Base-by-base conservation (phyloP, 2,113 vertebrate genomes). In the Zapornia atra region DNA sequence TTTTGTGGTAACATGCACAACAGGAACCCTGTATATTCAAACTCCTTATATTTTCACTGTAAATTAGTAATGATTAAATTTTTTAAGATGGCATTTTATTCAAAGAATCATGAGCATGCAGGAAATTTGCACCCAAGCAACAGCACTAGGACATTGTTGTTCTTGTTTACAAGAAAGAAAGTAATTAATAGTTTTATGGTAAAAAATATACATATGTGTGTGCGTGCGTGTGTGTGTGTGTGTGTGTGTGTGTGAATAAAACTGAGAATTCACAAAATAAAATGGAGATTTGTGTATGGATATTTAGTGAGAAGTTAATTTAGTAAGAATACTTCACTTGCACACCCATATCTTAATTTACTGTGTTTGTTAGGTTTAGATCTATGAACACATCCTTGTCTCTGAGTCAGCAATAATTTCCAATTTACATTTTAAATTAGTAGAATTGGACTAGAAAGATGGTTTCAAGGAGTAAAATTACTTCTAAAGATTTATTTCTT, bases 81-180 rank as follows among this genome's bases (percentile, higher is more conserved):
- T 71, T 77, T 63, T 8, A 60, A 69, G 18, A 1, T 34, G 91
- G 2, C 0, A 33, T 64, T 94, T 87, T 18, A 51, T 82, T 56
- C 7, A 29, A 93, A 82, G 13, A 53, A 34, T 48, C 18, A 26
- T 2, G 2, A 46, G 6, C 9, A 4, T 10, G 2, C 10, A 63
- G 25, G 15, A 82, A 76, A 44, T 15, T 87, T 76, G 34, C 15
- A 44, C 11, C 15, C 21, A 33, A 75, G 46, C 21, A n/a, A 31
- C 5, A 85, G 4, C 16, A 66, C 3, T 1, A 28, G 18, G 21
- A 28, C 6, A 12, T 1, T 65, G 3, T n/a, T 70, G 2, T 21
- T 80, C 10, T 56, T 66, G 4, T 65, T 95, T 75, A 44, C 19
- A 75, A 40, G 34, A 31, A 50, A 29, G 3, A 72, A 54, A 64